phyloP scores from a whole-genome alignment of 2,113 vertebrate species.

The Brienomyrus longianalis region DNA sequence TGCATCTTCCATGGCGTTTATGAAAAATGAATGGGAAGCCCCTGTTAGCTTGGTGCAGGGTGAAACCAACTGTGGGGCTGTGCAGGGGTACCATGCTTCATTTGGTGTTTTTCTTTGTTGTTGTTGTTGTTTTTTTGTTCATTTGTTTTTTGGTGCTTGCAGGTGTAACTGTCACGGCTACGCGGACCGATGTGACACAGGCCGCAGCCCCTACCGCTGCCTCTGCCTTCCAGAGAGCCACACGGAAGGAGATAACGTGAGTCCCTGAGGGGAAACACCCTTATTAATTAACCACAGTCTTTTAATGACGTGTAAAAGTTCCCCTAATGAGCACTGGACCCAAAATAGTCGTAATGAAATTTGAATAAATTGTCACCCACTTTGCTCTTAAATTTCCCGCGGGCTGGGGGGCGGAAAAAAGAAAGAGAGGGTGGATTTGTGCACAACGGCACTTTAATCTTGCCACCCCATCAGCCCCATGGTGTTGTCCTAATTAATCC shows the following conservation, averaged over 20 bases:
- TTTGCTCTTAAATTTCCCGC: constrained; percentile 20
- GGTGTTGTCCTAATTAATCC: constrained; percentile 40
- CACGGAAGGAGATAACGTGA: constrained; percentile 78
- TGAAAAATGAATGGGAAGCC: constrained; percentile 57
- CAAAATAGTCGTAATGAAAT: constrained; percentile 35
- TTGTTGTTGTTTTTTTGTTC: background rate
- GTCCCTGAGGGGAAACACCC: constrained; percentile 42
- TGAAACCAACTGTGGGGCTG: background rate
- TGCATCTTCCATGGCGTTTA: constrained; percentile 59
- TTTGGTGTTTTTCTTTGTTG: background rate
- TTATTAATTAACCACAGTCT: constrained; percentile 40
- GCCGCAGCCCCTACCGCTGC: constrained; percentile 66
- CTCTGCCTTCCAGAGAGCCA: constrained; percentile 71
- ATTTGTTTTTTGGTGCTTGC: constrained; percentile 28
- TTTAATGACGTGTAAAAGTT: constrained; percentile 32
- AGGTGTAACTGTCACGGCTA: constrained; percentile 87
- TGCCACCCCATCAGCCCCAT: constrained; percentile 36
- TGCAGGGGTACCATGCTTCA: background rate
- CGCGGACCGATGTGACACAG: constrained; percentile 68
- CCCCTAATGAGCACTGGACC: constrained; percentile 35
- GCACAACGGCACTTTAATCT: constrained; percentile 37
- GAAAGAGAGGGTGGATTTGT: constrained; percentile 35
- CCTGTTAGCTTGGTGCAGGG: constrained; percentile 37
- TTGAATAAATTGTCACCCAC: constrained; percentile 20
- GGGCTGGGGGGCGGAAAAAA: constrained; percentile 23